These are phyloP conservation scores for Channallabes apus DNA, from an alignment of 2,797 vertebrate genomes.

Conservation along the genomic window DNA sequence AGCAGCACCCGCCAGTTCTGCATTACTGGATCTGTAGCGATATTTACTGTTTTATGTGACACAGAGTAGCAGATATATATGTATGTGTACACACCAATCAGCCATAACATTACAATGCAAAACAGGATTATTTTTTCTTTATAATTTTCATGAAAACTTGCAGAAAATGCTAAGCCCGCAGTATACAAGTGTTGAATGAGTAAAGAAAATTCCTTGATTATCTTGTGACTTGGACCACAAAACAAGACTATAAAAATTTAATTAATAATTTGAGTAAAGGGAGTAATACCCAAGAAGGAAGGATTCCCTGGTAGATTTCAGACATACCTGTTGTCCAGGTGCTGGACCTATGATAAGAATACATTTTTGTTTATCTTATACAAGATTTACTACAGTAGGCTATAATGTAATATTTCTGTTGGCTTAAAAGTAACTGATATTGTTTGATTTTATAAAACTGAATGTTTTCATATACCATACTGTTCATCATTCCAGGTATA, in stretches of 20 bases:
- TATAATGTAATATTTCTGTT: neutral
- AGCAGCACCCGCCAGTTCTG: too few species aligned
- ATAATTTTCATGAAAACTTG: neutral
- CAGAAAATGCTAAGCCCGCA: neutral
- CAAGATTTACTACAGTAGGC: neutral
- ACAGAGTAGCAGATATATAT: neutral
- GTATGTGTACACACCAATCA: too few species aligned
- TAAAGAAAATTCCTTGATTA: neutral
- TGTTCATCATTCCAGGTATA: neutral
- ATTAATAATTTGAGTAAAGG: neutral
- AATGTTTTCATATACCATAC: neutral
- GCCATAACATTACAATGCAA: too few species aligned
- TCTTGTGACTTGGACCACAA: neutral
- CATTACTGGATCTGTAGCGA: too few species aligned
- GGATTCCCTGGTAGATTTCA: neutral
- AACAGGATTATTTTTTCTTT: too few species aligned
- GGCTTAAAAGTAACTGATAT: neutral
- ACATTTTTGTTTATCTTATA: neutral
- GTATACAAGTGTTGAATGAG: neutral
- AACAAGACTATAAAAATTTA: neutral
- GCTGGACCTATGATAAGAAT: neutral
- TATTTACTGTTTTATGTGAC: too few species aligned
- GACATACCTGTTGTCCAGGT: neutral
- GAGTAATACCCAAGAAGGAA: neutral
- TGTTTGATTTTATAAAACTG: neutral